Conservation (phyloP, 2,797 vertebrate genomes). For the Pangasius macronema region DNA sequence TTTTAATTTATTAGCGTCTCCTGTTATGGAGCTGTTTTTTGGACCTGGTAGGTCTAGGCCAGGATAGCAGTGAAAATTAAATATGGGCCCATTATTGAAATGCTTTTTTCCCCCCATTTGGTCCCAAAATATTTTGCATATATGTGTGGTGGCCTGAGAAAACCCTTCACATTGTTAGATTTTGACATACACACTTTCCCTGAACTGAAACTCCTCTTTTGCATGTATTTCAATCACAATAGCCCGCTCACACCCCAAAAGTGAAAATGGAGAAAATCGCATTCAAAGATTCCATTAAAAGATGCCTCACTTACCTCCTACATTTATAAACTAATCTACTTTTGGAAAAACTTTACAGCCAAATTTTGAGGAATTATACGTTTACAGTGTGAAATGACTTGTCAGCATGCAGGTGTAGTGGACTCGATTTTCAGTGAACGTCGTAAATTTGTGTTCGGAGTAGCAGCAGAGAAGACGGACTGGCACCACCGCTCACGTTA, state of each 20-base stretch:
- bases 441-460: no score
- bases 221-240: background rate
- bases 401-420: no score
- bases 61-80: background rate
- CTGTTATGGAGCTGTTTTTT: conserved; percentile 2
- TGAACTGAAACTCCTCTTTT: background rate
- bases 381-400: background rate
- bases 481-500: background rate
- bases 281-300: background rate
- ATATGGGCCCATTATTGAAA: background rate
- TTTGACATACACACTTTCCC: background rate
- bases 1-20: conserved; percentile 13
- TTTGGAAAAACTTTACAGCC: background rate
- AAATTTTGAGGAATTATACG: background rate
- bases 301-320: background rate
- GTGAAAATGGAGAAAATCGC: background rate
- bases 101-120: background rate
- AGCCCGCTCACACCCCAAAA: background rate
- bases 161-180: background rate
- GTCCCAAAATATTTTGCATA: background rate
- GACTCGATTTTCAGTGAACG: no score
- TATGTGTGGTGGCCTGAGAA: background rate
- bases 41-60: background rate
- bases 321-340: no score
- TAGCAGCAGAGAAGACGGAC: no score